phyloP scores from a whole-genome alignment of 2,113 vertebrate species.

The Equus quagga region DNA sequence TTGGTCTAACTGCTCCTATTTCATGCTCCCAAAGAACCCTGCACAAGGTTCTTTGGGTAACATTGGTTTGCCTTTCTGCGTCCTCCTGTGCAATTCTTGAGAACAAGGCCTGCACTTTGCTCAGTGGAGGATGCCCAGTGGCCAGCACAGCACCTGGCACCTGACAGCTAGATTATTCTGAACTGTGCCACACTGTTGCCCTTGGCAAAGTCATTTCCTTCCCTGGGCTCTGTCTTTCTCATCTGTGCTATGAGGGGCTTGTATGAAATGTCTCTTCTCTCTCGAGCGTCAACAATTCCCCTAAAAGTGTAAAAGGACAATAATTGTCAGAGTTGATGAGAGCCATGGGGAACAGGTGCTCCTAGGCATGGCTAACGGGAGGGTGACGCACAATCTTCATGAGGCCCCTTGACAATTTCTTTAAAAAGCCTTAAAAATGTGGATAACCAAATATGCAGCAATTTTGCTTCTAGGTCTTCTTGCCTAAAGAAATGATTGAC shows the following conservation, averaged over 20 bases:
- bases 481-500: slow-evolving; percentile 22
- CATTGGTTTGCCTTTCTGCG: no score
- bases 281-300: not conserved
- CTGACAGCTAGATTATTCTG: not conserved
- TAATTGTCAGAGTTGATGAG: not conserved
- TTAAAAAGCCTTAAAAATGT: not conserved
- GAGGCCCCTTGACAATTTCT: not conserved
- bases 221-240: not conserved
- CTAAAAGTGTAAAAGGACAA: not conserved
- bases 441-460: not conserved
- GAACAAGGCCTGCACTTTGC: not conserved
- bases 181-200: not conserved
- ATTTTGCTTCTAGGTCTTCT: slow-evolving; percentile 34
- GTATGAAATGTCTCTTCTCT: not conserved
- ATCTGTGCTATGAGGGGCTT: not conserved
- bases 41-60: not conserved
- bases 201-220: not conserved
- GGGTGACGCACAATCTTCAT: not conserved
- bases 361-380: not conserved
- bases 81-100: not conserved
- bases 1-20: not conserved
- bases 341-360: not conserved
- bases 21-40: not conserved
- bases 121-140: not conserved
- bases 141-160: not conserved